Conservation (phyloP, 1,140 invertebrate species). For the Caenorhabditis remanei region DNA sequence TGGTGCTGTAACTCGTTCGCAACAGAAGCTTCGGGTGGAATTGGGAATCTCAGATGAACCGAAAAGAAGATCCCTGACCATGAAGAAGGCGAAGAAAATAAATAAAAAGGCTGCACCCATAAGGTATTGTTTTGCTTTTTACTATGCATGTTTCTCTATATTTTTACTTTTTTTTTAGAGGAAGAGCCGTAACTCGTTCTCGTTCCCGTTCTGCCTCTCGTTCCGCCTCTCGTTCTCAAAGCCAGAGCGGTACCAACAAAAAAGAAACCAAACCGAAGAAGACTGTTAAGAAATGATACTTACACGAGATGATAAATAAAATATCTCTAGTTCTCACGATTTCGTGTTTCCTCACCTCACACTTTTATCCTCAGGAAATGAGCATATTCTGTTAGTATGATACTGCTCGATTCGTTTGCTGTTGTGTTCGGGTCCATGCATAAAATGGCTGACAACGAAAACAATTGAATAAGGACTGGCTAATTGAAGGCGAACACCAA, state of each 20-base stretch:
- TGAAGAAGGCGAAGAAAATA: not conserved
- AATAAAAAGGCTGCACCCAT: not conserved
- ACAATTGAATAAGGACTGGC: conserved; percentile 49
- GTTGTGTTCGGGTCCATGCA: conserved; percentile 56
- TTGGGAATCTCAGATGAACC: not conserved
- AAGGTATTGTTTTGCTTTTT: not conserved
- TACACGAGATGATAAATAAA: not conserved
- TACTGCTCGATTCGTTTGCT: conserved; percentile 54
- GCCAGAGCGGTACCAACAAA: not conserved
- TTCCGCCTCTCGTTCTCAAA: not conserved
- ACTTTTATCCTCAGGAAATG: conserved; percentile 57
- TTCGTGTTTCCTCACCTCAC: conserved; percentile 23
- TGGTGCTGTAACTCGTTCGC: not conserved
- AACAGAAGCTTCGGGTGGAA: not conserved
- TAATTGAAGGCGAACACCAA: conserved; percentile 59
- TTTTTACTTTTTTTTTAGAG: not conserved
- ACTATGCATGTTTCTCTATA: not conserved
- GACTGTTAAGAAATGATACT: not conserved
- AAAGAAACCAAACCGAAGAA: not conserved
- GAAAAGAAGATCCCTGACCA: no score
- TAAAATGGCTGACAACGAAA: conserved; percentile 58
- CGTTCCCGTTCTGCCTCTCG: not conserved
- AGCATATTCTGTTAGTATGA: conserved; percentile 49
- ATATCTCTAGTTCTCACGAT: not conserved
- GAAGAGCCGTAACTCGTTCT: not conserved